A percentile compares a stretch with the other conserved stretches of the same genome.
These are phyloP conservation scores for Neotoma lepida DNA, from an alignment of 2,113 vertebrate genomes.

Conservation along the genomic window DNA sequence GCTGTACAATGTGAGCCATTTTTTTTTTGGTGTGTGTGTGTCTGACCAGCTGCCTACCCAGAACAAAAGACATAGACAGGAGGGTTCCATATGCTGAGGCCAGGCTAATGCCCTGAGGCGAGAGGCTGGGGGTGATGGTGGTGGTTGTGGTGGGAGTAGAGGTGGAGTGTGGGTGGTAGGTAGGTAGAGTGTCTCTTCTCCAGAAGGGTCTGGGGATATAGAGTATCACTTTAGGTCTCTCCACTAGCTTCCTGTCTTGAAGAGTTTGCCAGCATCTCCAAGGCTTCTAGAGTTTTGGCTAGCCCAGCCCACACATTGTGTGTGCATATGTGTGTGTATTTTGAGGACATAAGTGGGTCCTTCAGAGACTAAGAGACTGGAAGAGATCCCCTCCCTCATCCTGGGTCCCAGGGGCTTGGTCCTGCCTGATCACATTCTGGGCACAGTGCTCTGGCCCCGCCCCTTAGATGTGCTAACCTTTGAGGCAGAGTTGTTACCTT, in stretches of 20 bases:
- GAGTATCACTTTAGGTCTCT: neutral
- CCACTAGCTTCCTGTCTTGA: neutral
- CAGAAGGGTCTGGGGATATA: neutral
- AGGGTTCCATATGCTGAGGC: neutral
- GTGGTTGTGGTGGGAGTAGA: too few species aligned
- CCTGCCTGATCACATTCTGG: neutral
- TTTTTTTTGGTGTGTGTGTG: neutral
- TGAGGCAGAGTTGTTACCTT: neutral
- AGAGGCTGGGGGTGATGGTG: neutral
- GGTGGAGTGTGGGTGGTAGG: neutral
- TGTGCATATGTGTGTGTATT: neutral
- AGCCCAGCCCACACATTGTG: neutral
- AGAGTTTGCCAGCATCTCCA: neutral
- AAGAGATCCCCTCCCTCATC: neutral
- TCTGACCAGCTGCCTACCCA: conserved; percentile 60
- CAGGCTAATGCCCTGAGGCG: neutral
- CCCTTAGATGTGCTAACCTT: rapidly evolving
- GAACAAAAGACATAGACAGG: neutral
- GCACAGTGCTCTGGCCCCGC: neutral
- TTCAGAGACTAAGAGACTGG: neutral
- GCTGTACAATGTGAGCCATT: neutral
- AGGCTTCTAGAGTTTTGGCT: neutral
- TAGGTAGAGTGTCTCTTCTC: neutral
- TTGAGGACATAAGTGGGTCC: neutral
- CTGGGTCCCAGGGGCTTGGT: neutral